phyloP scores from a whole-genome alignment of 35 echinoderm and acorn worm species.

The Apostichopus parvimensis region DNA sequence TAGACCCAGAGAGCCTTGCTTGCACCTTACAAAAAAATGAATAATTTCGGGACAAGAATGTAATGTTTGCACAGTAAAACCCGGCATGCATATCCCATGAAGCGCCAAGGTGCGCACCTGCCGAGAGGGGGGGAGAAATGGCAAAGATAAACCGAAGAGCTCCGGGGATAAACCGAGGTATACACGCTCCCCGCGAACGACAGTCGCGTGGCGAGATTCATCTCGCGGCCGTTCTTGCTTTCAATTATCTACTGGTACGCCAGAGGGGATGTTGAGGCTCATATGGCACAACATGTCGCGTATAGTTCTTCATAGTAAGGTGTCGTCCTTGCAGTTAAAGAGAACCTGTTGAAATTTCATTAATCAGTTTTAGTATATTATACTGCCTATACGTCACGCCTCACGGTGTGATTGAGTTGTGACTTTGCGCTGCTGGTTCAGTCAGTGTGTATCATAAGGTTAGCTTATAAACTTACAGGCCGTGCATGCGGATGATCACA shows the following conservation, averaged over 20 bases:
- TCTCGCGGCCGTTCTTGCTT: background rate
- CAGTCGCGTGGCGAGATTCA: conserved; percentile 30
- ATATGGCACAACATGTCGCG: background rate
- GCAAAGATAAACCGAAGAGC: conserved; percentile 22
- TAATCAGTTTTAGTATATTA: background rate
- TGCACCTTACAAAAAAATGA: conserved; percentile 19
- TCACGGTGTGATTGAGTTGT: too few relatives aligned
- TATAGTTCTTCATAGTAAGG: background rate
- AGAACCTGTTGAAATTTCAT: conserved; percentile 13
- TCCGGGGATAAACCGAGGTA: conserved; percentile 22
- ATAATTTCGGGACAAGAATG: conserved; percentile 12
- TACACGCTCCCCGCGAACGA: background rate
- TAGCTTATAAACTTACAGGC: too few relatives aligned
- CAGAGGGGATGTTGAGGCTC: conserved; percentile 4
- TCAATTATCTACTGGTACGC: conserved; percentile 11
- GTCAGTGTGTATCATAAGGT: too few relatives aligned
- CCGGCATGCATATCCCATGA: background rate
- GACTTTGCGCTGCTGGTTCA: too few relatives aligned
- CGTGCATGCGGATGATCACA: too few relatives aligned
- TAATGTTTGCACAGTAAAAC: conserved; percentile 38
- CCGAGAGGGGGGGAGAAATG: background rate
- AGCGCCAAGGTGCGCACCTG: conserved; percentile 24
- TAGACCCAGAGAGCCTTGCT: background rate
- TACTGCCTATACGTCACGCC: too few relatives aligned
- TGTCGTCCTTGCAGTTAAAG: background rate